These are phyloP conservation scores for Mormyrus iriodes DNA, from an alignment of 2,113 vertebrate species.

Conservation along the genomic window DNA sequence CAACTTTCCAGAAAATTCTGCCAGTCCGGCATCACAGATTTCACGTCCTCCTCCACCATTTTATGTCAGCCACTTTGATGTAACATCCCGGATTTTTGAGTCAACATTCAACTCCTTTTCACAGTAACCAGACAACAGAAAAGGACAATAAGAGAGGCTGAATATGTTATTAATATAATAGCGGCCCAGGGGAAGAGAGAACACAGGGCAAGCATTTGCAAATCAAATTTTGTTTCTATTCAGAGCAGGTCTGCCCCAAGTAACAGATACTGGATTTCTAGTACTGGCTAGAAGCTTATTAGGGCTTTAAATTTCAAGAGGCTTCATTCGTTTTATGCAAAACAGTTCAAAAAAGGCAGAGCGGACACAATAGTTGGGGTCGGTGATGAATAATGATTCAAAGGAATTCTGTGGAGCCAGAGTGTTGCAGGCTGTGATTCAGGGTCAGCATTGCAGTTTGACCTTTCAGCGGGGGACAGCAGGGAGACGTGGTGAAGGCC, in stretches of 20 bases:
- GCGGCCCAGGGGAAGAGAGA: background rate
- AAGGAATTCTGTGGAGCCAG: background rate
- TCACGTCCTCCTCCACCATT: background rate
- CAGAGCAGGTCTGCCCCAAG: background rate
- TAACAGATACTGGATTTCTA: background rate
- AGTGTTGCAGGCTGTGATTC: background rate
- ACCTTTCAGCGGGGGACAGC: background rate
- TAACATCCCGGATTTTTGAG: background rate
- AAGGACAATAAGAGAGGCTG: background rate
- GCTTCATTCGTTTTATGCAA: conserved; percentile 9
- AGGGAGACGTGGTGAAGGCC: background rate
- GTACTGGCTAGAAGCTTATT: conserved; percentile 11
- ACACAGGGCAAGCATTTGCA: conserved; percentile 16
- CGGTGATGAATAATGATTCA: background rate
- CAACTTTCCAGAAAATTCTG: background rate
- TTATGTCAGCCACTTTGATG: background rate
- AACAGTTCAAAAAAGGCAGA: background rate
- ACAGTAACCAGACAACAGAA: background rate
- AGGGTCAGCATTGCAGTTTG: background rate
- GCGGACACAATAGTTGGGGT: background rate
- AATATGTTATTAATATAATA: conserved; percentile 4
- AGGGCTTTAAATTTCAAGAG: conserved; percentile 5
- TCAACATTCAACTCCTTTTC: conserved; percentile 1
- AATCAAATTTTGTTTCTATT: conserved; percentile 17
- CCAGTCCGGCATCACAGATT: background rate